These are phyloP conservation scores for Gasteruption jaculator DNA, from an alignment of 2,888 invertebrate genomes.

Conservation along the genomic window DNA sequence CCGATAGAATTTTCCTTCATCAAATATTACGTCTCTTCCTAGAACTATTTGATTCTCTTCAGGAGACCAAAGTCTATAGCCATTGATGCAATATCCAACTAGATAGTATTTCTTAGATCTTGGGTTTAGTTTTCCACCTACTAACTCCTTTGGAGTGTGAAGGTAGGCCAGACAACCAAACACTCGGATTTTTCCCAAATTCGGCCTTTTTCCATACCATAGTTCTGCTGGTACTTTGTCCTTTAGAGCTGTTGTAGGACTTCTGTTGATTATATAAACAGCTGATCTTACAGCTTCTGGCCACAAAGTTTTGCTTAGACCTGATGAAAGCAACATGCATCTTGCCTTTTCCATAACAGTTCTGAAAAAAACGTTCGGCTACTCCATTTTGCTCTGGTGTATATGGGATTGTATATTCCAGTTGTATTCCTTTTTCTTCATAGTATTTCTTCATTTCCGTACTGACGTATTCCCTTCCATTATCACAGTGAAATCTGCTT, in stretches of 20 bases:
- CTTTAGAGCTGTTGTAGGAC: slow-evolving; percentile 11
- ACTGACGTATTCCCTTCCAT: slow-evolving; percentile 28
- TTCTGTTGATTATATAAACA: slow-evolving; percentile 18
- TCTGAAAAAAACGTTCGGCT: slow-evolving; percentile 30
- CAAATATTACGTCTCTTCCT: not conserved
- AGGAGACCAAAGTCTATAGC: slow-evolving; percentile 13
- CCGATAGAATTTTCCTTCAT: not conserved
- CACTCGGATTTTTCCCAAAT: slow-evolving; percentile 32
- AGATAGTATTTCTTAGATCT: not conserved
- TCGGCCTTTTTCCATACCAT: slow-evolving; percentile 34
- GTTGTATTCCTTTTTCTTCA: slow-evolving; percentile 26
- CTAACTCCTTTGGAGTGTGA: slow-evolving; percentile 37
- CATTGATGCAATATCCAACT: slow-evolving; percentile 7
- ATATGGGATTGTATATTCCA: slow-evolving; percentile 29
- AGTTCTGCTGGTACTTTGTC: slow-evolving; percentile 35
- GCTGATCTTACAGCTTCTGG: slow-evolving; percentile 24
- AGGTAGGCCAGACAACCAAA: slow-evolving; percentile 40
- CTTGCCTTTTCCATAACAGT: slow-evolving; percentile 21
- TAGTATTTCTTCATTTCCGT: slow-evolving; percentile 27
- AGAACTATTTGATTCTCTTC: not conserved
- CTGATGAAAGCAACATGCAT: slow-evolving; percentile 21
- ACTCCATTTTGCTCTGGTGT: slow-evolving; percentile 28
- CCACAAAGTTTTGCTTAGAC: slow-evolving; percentile 20
- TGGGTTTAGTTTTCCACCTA: slow-evolving; percentile 20
- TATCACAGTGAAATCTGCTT: slow-evolving; percentile 27